Evolutionary conservation across 2,113 vertebrate species (phyloP).

Genomic region (Phycodurus eques): DNA sequence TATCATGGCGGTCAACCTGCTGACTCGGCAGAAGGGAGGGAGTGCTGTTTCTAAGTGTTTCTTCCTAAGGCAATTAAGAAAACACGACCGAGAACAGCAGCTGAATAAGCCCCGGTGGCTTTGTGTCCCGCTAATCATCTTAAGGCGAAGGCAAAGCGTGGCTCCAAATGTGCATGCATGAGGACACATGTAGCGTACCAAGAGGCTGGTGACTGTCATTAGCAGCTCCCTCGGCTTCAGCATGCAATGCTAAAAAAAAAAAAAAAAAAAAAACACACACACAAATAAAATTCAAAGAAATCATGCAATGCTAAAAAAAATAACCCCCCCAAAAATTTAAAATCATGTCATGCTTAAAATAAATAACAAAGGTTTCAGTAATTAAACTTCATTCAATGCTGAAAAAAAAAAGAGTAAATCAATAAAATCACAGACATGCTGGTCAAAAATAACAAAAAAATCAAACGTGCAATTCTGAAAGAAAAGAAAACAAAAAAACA

Average conservation of each 20-base stretch:
- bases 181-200: slow-evolving; percentile 50
- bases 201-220: slow-evolving; percentile 2
- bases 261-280: not conserved
- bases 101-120: slow-evolving; percentile 64
- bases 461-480: too few relatives aligned
- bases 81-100: slow-evolving; percentile 41
- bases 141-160: slow-evolving; percentile 63
- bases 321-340: not conserved
- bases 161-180: slow-evolving; percentile 64
- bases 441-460: too few relatives aligned
- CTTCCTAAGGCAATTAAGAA: slow-evolving; percentile 62
- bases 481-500: too few relatives aligned
- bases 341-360: not conserved
- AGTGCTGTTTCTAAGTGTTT: slow-evolving; percentile 24
- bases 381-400: too few relatives aligned
- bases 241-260: slow-evolving; percentile 28
- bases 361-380: too few relatives aligned
- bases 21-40: slow-evolving; percentile 54
- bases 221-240: slow-evolving; percentile 10
- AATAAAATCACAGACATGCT: too few relatives aligned
- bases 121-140: slow-evolving; percentile 73
- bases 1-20: slow-evolving; percentile 28
- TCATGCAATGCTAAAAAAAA: too few relatives aligned
- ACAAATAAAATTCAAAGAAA: not conserved
- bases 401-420: too few relatives aligned